A percentile compares a stretch with the other conserved stretches of the same genome.
phyloP scores from a whole-genome alignment of 2,113 vertebrate genomes.

The Caloenas nicobarica region DNA sequence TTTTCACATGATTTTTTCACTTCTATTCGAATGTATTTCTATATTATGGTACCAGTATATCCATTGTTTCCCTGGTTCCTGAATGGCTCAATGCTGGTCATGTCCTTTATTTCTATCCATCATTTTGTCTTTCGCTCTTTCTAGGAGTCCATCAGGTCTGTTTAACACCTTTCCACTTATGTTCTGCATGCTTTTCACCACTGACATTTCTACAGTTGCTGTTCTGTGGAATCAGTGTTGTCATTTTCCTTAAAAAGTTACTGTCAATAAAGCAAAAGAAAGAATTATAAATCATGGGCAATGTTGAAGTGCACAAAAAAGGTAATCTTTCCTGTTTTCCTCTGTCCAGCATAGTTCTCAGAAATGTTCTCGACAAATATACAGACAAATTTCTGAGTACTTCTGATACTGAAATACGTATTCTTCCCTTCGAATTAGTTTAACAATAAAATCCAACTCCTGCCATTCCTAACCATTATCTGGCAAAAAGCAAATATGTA shows the following conservation, averaged over 20 bases:
- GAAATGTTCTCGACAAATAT: neutral
- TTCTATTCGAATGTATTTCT: neutral
- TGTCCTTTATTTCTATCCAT: neutral
- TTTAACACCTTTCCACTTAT: neutral
- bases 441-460: neutral
- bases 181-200: neutral
- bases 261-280: neutral
- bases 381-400: neutral
- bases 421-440: neutral
- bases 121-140: neutral
- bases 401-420: neutral
- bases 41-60: neutral
- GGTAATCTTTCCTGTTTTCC: neutral
- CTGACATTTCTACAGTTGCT: neutral
- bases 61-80: neutral
- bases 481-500: neutral
- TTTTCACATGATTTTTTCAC: neutral
- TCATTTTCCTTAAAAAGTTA: neutral
- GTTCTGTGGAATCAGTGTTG: neutral
- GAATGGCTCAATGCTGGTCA: neutral
- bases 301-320: neutral
- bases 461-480: neutral
- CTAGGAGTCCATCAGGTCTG: neutral
- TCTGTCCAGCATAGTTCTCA: neutral
- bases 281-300: neutral